Percentiles rank a stretch among this genome's conserved stretches.
Evolutionary conservation across 2,797 vertebrate genomes (phyloP).

Genomic region (Ctenochaetus hawaiiensis): DNA sequence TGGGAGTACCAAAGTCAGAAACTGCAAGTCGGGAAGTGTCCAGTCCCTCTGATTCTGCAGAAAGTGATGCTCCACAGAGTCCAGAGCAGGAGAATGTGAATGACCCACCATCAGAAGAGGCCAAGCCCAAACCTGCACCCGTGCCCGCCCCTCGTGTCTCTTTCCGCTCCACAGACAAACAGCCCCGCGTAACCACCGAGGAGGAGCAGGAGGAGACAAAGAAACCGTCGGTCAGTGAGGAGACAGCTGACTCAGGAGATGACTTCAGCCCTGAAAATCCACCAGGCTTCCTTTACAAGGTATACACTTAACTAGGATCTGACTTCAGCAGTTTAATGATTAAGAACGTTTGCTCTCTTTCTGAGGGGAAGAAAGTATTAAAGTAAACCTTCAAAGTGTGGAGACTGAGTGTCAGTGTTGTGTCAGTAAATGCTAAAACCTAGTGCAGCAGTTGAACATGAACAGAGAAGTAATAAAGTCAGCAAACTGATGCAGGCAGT

Average conservation of each 20-base stretch:
- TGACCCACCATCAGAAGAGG: conserved; percentile 32
- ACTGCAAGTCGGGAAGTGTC: conserved; percentile 43
- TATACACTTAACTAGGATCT: conserved; percentile 26
- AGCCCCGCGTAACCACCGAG: neutral
- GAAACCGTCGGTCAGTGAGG: conserved; percentile 4
- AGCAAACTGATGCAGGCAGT: neutral
- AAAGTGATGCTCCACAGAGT: conserved; percentile 32
- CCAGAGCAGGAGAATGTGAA: conserved; percentile 27
- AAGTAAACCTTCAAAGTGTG: neutral
- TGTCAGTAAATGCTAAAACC: neutral
- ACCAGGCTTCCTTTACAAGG: conserved; percentile 81
- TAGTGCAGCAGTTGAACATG: neutral
- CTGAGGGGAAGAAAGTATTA: neutral
- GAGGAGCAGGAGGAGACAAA: conserved; percentile 37
- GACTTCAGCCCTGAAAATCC: conserved; percentile 53
- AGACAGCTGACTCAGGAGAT: conserved; percentile 9
- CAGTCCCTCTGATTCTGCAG: conserved; percentile 40
- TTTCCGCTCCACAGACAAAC: conserved; percentile 44
- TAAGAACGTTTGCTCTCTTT: neutral
- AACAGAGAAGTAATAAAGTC: neutral
- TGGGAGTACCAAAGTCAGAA: conserved; percentile 54
- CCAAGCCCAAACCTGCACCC: conserved; percentile 49
- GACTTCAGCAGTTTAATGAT: conserved; percentile 9
- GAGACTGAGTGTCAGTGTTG: neutral
- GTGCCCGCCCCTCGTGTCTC: conserved; percentile 76